These are phyloP conservation scores for Megaceryle torquata DNA, from an alignment of 2,113 vertebrate species.

Conservation along the genomic window DNA sequence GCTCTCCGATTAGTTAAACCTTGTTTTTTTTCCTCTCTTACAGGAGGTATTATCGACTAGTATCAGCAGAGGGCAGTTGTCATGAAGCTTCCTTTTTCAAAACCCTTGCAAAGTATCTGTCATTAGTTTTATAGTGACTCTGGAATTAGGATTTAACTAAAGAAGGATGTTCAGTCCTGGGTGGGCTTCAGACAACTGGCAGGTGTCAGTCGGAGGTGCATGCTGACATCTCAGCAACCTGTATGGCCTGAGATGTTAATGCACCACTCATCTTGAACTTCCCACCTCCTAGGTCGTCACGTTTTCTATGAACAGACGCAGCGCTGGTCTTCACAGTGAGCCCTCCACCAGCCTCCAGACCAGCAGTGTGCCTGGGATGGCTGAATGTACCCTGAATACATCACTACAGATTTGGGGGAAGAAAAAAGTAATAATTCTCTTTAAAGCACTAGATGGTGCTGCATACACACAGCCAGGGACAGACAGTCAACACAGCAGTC, in stretches of 20 bases:
- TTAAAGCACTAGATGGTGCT: constrained; percentile 69
- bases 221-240: no score
- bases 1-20: no score
- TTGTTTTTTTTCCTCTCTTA: not conserved
- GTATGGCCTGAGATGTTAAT: fast-evolving
- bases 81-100: not conserved
- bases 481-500: fast-evolving
- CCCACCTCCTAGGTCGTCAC: not conserved
- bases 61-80: not conserved
- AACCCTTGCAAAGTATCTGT: not conserved
- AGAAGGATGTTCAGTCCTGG: not conserved
- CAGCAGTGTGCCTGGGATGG: fast-evolving
- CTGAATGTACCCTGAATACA: no score
- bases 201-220: fast-evolving
- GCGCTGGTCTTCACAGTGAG: not conserved
- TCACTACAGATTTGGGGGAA: fast-evolving
- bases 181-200: not conserved
- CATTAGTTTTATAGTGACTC: not conserved
- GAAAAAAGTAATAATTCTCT: not conserved
- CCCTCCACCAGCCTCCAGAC: fast-evolving
- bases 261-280: not conserved
- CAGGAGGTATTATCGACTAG: fast-evolving
- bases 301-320: fast-evolving
- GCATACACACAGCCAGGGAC: not conserved
- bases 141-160: not conserved